phyloP scores from a whole-genome alignment of 2,888 invertebrate species.

The Tetrapedia diversipes region DNA sequence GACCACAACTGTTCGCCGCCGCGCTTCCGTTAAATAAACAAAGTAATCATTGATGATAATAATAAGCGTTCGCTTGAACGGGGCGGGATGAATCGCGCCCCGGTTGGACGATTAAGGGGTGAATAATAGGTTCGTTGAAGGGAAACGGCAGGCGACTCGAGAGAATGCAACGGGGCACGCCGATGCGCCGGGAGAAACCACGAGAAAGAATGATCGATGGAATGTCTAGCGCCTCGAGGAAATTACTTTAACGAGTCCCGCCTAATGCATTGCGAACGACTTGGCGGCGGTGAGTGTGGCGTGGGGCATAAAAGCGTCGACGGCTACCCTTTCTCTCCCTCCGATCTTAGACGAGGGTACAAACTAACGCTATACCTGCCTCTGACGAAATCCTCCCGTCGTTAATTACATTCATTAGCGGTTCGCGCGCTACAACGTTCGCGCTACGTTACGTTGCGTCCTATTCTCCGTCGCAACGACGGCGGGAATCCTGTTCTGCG shows the following conservation, averaged over 20 bases:
- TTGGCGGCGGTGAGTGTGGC: conserved; percentile 33
- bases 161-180: conserved; percentile 26
- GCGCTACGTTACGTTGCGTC: conserved; percentile 20
- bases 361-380: conserved; percentile 8
- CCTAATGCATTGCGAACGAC: conserved; percentile 60
- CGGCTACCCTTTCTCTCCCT: neutral
- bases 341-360: conserved; percentile 19
- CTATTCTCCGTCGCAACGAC: neutral
- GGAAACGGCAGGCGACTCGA: neutral
- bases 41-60: neutral
- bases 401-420: conserved; percentile 45
- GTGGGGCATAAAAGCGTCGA: conserved; percentile 43
- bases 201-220: conserved; percentile 58
- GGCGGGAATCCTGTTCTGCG: too few species aligned
- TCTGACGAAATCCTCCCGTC: conserved; percentile 41
- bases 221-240: conserved; percentile 41
- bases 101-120: neutral
- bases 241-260: conserved; percentile 61
- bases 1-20: too few species aligned
- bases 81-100: neutral
- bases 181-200: conserved; percentile 24
- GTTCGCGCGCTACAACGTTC: conserved; percentile 9
- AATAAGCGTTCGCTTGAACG: too few species aligned
- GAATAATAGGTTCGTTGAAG: neutral
- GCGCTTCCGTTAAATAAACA: neutral